phyloP scores from a whole-genome alignment of 2,113 vertebrate species.

The Gymnogyps californianus region DNA sequence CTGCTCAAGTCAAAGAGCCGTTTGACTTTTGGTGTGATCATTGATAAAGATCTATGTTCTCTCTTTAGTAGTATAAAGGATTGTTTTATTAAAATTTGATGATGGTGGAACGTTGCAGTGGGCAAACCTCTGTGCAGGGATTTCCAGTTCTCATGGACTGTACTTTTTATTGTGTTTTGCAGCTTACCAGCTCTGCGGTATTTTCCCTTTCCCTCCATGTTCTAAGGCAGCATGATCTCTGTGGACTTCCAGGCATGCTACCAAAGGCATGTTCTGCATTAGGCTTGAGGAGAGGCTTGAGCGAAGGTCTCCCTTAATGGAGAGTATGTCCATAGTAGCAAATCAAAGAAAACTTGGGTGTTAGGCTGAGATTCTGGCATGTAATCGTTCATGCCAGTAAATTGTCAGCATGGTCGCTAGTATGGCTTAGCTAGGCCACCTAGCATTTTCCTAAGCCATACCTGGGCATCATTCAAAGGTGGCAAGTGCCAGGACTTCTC shows the following conservation, averaged over 20 bases:
- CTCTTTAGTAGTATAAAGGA: not conserved
- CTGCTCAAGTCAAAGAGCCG: not conserved
- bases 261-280: not conserved
- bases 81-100: not conserved
- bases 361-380: not conserved
- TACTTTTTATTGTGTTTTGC: not conserved
- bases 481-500: not conserved
- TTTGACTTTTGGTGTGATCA: not conserved
- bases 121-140: not conserved
- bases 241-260: not conserved
- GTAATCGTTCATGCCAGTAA: rapidly evolving
- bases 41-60: not conserved
- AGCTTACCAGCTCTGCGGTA: not conserved
- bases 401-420: not conserved
- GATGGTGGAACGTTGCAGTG: not conserved
- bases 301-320: not conserved
- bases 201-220: not conserved
- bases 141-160: not conserved
- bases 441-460: not conserved
- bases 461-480: not conserved
- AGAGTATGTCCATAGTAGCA: not conserved
- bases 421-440: not conserved
- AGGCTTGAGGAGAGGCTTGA: not conserved
- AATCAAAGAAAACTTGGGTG: not conserved
- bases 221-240: not conserved